Evolutionary conservation across 2,888 invertebrate species (phyloP).

Genomic region (Nymphalis c-album): DNA sequence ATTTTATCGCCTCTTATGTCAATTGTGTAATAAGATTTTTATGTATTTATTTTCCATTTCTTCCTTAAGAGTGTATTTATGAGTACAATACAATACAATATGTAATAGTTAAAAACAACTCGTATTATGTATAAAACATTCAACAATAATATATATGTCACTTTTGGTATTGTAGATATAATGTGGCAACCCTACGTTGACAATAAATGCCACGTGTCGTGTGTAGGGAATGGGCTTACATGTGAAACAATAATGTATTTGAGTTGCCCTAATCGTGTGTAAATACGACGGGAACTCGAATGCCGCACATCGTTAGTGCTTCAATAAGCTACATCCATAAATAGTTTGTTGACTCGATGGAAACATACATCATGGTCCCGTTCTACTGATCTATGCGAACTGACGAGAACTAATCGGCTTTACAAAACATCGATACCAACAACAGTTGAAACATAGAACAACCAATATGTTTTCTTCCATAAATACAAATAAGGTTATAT

Average conservation of each 20-base stretch:
- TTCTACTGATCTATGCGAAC: constrained; percentile 23
- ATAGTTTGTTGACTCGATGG: constrained; percentile 34
- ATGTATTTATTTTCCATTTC: no score
- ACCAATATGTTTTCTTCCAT: constrained; percentile 4
- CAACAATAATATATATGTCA: neutral
- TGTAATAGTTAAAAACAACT: no score
- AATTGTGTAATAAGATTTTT: no score
- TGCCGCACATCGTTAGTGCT: constrained; percentile 34
- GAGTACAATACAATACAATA: no score
- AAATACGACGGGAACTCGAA: constrained; percentile 39
- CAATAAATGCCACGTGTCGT: constrained; percentile 41
- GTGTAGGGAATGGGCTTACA: constrained; percentile 37
- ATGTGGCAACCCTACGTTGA: constrained; percentile 27
- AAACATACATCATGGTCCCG: constrained; percentile 31
- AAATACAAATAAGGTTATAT: neutral
- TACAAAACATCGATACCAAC: constrained; percentile 21
- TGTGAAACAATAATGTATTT: constrained; percentile 39
- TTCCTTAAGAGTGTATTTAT: no score
- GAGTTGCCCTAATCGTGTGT: constrained; percentile 41
- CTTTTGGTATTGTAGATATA: neutral
- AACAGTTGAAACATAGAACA: neutral
- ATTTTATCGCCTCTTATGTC: no score
- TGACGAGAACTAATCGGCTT: constrained; percentile 32
- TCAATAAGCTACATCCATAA: constrained; percentile 36
- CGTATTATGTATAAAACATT: neutral